Conservation (phyloP, 2,113 vertebrate species). For the Muntiacus muntjak region DNA sequence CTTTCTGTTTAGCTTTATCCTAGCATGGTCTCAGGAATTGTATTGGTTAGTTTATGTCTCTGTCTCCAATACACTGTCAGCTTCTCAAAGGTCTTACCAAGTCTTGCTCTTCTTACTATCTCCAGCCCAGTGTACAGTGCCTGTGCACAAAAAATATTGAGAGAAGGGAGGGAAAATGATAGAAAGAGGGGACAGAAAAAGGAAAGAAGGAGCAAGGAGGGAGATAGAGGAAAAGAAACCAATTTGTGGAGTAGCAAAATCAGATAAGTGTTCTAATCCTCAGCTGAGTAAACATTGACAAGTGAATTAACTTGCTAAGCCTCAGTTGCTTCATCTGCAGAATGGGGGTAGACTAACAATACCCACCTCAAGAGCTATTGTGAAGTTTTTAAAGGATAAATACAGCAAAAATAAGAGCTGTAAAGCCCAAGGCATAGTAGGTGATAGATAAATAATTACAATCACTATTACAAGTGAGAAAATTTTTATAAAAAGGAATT, state of each 20-base stretch:
- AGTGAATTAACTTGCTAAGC: background rate
- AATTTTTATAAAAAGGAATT: background rate
- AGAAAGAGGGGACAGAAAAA: background rate
- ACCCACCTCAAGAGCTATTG: background rate
- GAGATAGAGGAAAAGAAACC: background rate
- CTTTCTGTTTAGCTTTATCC: background rate
- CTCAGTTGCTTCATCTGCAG: background rate
- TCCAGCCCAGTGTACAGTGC: background rate
- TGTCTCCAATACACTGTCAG: background rate
- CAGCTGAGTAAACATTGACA: background rate
- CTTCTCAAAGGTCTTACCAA: background rate
- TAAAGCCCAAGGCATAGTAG: background rate
- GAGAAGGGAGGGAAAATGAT: background rate
- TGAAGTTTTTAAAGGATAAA: background rate
- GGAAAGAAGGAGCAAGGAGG: background rate
- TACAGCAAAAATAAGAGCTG: background rate
- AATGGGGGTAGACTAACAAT: background rate
- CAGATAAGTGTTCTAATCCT: background rate
- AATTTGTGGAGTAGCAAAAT: background rate
- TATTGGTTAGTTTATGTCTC: background rate
- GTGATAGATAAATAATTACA: background rate
- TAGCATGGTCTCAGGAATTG: background rate
- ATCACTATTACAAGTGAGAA: background rate
- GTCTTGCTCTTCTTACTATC: background rate
- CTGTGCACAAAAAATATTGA: background rate